Evolutionary conservation across 2,797 vertebrate species (phyloP).

Genomic region (Lepidocolaptes lacrymiger): DNA sequence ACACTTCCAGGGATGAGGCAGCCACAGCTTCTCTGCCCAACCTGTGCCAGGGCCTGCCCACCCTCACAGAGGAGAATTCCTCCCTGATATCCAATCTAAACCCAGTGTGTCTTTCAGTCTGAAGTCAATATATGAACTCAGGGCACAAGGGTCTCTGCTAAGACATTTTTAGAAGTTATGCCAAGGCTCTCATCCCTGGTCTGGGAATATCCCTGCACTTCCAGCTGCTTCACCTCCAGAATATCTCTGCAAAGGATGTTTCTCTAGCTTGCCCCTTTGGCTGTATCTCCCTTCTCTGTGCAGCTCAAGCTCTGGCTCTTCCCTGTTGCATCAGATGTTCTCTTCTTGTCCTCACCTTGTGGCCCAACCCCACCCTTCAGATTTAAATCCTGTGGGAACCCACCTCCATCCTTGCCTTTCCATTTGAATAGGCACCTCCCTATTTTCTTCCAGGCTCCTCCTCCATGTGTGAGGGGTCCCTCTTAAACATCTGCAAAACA

Average conservation of each 20-base stretch:
- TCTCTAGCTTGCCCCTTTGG: background rate
- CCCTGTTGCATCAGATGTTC: background rate
- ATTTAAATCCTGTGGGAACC: fast-evolving
- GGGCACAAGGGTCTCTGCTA: background rate
- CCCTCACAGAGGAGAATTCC: background rate
- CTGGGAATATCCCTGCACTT: background rate
- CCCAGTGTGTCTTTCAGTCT: background rate
- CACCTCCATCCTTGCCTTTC: background rate
- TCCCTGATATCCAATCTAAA: background rate
- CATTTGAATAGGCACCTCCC: background rate
- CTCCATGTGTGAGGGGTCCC: background rate
- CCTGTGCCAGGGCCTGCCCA: fast-evolving
- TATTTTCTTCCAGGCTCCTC: background rate
- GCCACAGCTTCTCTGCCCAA: background rate
- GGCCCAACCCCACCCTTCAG: background rate
- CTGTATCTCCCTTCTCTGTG: background rate
- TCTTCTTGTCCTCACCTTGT: background rate
- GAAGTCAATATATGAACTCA: background rate
- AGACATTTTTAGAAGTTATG: background rate
- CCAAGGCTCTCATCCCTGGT: background rate
- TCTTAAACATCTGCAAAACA: slow-evolving; percentile 38
- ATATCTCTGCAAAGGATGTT: background rate
- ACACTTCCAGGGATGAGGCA: background rate
- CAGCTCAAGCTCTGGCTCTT: background rate
- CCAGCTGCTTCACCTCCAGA: background rate